Percentiles rank a stretch among this genome's conserved stretches.
Evolutionary conservation across 1,140 invertebrate genomes (phyloP).

Genomic region (Macrotrachela quadricornifera): DNA sequence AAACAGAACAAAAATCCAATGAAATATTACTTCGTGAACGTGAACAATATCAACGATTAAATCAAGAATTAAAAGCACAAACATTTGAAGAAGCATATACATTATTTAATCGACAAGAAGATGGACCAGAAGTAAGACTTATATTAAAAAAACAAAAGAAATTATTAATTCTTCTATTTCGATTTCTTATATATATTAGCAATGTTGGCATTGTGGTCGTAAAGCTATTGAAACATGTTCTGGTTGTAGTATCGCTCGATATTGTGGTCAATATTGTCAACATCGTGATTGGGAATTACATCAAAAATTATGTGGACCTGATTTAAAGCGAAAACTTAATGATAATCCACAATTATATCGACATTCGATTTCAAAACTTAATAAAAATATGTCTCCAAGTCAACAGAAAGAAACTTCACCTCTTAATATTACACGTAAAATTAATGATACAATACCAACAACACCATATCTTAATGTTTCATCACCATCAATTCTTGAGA

Average conservation of each 20-base stretch:
- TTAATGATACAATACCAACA: too few relatives aligned
- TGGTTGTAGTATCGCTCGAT: conserved; percentile 71
- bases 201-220: conserved; percentile 84
- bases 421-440: too few relatives aligned
- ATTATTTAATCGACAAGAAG: background rate
- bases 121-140: background rate
- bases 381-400: too few relatives aligned
- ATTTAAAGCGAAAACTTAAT: too few relatives aligned
- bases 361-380: too few relatives aligned
- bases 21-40: conserved; percentile 51
- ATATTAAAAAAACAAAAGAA: background rate
- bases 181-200: too few relatives aligned
- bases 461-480: too few relatives aligned
- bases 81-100: background rate
- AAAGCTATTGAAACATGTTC: conserved; percentile 81
- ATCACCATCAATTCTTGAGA: too few relatives aligned
- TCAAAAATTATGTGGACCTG: conserved; percentile 22
- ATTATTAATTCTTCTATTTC: background rate
- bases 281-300: conserved; percentile 85
- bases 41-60: conserved; percentile 42
- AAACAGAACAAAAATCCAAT: conserved; percentile 53
- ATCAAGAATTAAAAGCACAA: conserved; percentile 35
- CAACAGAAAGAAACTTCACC: too few relatives aligned
- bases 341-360: too few relatives aligned
- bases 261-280: conserved; percentile 85